These are phyloP conservation scores for Tetragonula clypearis DNA, from an alignment of 1,140 invertebrate species.

Conservation along the genomic window DNA sequence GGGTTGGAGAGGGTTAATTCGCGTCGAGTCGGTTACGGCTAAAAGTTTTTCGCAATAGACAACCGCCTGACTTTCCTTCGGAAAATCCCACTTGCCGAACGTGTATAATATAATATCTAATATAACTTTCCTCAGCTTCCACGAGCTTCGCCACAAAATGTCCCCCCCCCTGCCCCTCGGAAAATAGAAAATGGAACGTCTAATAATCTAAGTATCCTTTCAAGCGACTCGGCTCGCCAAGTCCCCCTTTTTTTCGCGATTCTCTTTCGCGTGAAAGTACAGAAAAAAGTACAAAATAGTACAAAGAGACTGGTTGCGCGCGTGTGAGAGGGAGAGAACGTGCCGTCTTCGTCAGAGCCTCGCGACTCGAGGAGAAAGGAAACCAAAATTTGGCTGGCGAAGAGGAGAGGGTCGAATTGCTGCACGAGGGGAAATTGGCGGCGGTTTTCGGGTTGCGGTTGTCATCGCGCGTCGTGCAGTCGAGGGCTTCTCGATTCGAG, in stretches of 20 bases:
- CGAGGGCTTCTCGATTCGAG: conserved; percentile 53
- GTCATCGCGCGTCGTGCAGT: conserved; percentile 46
- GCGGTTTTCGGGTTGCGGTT: conserved; percentile 25
- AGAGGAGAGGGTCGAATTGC: not conserved
- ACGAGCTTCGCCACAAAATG: too few species aligned
- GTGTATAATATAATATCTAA: not conserved
- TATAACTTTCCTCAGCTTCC: not conserved
- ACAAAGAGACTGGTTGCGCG: too few species aligned
- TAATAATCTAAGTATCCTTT: not conserved
- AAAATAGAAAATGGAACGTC: too few species aligned
- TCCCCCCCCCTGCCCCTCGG: too few species aligned
- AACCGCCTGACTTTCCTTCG: not conserved
- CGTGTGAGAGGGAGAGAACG: too few species aligned
- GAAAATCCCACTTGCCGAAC: not conserved
- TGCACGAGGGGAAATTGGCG: conserved; percentile 5
- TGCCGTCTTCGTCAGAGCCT: too few species aligned
- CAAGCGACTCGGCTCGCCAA: not conserved
- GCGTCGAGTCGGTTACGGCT: not conserved
- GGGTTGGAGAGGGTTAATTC: conserved; percentile 16
- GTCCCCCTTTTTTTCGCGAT: not conserved
- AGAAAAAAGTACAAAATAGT: not conserved
- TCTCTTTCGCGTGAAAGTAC: not conserved
- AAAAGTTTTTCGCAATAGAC: not conserved
- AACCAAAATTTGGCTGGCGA: not conserved
- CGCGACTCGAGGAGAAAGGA: not conserved